Conservation (phyloP, 2,113 vertebrate genomes). For the Anolis carolinensis region DNA sequence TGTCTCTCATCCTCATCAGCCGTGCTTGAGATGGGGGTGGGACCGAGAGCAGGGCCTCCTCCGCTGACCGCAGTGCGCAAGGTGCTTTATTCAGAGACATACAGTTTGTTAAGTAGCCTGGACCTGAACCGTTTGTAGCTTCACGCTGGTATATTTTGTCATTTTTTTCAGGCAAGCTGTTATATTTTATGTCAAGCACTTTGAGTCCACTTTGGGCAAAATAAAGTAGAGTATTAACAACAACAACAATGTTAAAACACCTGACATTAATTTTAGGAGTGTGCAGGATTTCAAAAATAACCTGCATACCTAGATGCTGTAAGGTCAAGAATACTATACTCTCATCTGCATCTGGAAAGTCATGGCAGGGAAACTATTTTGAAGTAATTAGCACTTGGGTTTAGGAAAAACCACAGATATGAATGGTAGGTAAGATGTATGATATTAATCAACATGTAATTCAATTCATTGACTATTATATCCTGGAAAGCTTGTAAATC, state of each 20-base stretch:
- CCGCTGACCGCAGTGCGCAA: too few relatives aligned
- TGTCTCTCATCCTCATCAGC: too few relatives aligned
- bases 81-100: too few relatives aligned
- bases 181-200: neutral
- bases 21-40: too few relatives aligned
- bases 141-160: too few relatives aligned
- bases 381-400: neutral
- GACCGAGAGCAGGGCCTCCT: too few relatives aligned
- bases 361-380: neutral
- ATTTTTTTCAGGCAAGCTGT: neutral
- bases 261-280: neutral
- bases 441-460: neutral
- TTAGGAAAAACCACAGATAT: neutral
- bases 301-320: too few relatives aligned
- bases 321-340: neutral
- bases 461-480: neutral
- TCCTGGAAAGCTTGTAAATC: neutral
- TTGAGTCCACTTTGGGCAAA: too few relatives aligned
- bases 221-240: too few relatives aligned
- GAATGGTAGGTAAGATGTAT: neutral
- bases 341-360: neutral
- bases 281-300: neutral
- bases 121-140: too few relatives aligned
- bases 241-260: too few relatives aligned
- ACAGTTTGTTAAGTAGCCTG: too few relatives aligned